Evolutionary conservation across 2,888 invertebrate genomes (phyloP), one percentile per base, ranked within the genome.

Genomic region (Agrochola circellaris): DNA sequence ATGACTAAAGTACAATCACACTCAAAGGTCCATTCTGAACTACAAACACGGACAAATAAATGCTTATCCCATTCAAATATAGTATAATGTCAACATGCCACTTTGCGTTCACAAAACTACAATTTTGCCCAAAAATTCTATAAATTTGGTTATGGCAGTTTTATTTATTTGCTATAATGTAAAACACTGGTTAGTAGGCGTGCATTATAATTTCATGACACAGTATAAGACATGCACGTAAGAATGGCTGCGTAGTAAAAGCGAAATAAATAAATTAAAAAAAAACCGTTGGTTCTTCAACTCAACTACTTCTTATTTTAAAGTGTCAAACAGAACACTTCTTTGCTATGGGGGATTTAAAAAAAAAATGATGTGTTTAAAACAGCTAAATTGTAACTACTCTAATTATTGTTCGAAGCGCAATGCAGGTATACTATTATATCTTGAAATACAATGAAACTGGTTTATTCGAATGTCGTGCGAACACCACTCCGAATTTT

Each of bases 371-470:
- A n/a, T n/a, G 26, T 70, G 26, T 48, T 60, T 15, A 8, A 13
- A 45, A 0, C 11, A 23, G n/a, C 23, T n/a, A 76, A 45, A 62
- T 51, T 66, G n/a, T 68, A 26, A 26, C 5, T 38, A 54, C 6
- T 15, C 23, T 20, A 58, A 20, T 51, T 20, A 56, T 34, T 65
- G 6, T 73, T 80, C n/a, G 73, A 80, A 78, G 73, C 81, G 58
- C 81, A 78, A 80, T 78, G 64, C 81, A 78, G 81, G 81, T 73
- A 51, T n/a, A 51, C 48, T 38, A 20, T 45, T 61, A n/a, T 15
- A 58, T 17, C n/a, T 26, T 42, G 20, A 51, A 17, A 26, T 13
- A 54, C 30, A 54, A 6, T 78, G 42, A 45, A 26, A 69, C 8
- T 67, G 23, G 26, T 20, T 11, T 45, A 17, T 54, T 9, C 15